Base-by-base conservation (phyloP, 2,888 invertebrate species). In the Adelphocoris suturalis region DNA sequence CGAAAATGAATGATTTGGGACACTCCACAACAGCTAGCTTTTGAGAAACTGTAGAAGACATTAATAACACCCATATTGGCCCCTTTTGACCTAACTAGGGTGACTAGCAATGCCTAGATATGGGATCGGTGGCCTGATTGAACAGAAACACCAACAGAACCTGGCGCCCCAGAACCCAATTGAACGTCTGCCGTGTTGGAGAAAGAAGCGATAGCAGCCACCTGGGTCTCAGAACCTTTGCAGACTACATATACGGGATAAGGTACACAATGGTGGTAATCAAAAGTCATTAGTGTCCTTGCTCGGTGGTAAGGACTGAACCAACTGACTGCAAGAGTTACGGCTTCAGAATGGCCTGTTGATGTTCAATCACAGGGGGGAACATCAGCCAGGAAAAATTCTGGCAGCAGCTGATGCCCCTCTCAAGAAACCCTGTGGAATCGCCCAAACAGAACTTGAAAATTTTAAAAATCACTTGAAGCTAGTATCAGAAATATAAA, bases 1-100 rank as follows among this genome's bases (percentile, higher is more conserved):
- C n/a, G 81, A 87, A n/a, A 86, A 37, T 14, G 80, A 85, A 27
- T 91, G 86, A 47, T 55, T 23, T 91, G 91, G 91, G 76, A 78
- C 16, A 19, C 23, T 2, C 57, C 52, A 27, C 90, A 91, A 55
- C 86, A 90, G 75, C 28, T 46, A 68, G 86, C 90, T 16, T 91
- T 91, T 27, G 52, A 89, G 9, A 85, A 89, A n/a, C 37, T 91
- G 37, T 91, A 91, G 46, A 19, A 81, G 52, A 37, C 52, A 23
- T 23, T 91, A n/a, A 61, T 55, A 14, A n/a, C 86, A 12, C 90
- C 85, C 13, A 47, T 82, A 3, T 37, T 90, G 28, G 90, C 90
- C 11, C n/a, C n/a, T 2, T 90, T 27, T 75, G 90, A 90, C 19
- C 84, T 76, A 27, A 90, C 75, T 3, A 14, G 90, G 23, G 82